Evolutionary conservation across 1,140 invertebrate genomes (phyloP).

Genomic region (Papilio helenus): DNA sequence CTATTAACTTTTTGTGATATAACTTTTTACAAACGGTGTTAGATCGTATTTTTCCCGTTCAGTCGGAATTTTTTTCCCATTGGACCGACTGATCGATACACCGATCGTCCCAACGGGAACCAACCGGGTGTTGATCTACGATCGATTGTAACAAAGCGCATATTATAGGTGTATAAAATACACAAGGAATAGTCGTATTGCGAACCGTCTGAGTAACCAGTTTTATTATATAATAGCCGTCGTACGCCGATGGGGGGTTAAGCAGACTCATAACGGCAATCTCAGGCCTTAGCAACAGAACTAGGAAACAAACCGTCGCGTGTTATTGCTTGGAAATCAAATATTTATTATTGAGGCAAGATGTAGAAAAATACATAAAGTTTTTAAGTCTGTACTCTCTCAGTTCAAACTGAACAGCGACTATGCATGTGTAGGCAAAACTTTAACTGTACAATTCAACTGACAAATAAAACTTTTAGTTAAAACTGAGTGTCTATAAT

Average conservation of each 20-base stretch:
- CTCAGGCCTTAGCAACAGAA: conserved; percentile 17
- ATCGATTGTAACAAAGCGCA: neutral
- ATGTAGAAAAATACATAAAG: neutral
- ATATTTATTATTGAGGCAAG: neutral
- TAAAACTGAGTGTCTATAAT: too few species aligned
- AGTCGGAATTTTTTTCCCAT: too few species aligned
- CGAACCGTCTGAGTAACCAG: conserved; percentile 22
- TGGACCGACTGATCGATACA: too few species aligned
- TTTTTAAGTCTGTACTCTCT: too few species aligned
- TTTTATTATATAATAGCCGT: conserved; percentile 35
- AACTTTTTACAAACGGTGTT: neutral
- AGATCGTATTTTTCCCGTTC: neutral
- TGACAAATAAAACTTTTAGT: too few species aligned
- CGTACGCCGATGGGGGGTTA: neutral
- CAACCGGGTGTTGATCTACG: neutral
- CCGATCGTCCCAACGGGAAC: too few species aligned
- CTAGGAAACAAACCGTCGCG: neutral
- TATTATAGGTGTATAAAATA: conserved; percentile 10
- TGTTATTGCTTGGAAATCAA: neutral
- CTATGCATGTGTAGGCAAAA: too few species aligned
- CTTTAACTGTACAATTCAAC: too few species aligned
- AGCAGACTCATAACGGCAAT: conserved; percentile 14
- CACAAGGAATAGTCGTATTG: neutral
- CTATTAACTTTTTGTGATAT: neutral
- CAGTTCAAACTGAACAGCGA: too few species aligned